phyloP scores from a whole-genome alignment of 23 tunicate species.

The Phallusia fumigata region DNA sequence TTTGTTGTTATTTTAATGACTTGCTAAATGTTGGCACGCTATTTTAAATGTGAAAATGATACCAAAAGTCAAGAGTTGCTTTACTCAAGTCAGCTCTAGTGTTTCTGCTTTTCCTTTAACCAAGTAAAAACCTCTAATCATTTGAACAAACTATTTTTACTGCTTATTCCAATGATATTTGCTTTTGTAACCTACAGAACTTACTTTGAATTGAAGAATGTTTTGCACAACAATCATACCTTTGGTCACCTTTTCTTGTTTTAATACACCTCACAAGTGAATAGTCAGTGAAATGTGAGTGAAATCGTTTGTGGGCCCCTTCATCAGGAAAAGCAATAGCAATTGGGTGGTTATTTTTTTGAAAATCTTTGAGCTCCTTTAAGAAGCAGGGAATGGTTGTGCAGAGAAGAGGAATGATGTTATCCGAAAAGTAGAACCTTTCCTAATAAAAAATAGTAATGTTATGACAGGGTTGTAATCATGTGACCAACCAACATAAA shows the following conservation, averaged over 20 bases:
- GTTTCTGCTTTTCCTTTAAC: too few species aligned
- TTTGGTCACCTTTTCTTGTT: constrained; percentile 22
- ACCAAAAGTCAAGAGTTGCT: too few species aligned
- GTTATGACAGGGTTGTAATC: too few species aligned
- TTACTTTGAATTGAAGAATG: not conserved
- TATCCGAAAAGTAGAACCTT: constrained; percentile 74
- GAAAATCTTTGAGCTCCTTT: constrained; percentile 15
- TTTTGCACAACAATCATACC: not conserved
- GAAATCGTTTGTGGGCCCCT: constrained; percentile 84
- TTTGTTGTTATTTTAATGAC: too few species aligned
- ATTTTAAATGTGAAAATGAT: too few species aligned
- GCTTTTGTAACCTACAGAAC: too few species aligned
- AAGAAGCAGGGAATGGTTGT: constrained; percentile 68
- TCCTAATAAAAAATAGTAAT: constrained; percentile 30
- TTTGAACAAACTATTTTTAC: too few species aligned
- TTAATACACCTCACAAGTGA: constrained; percentile 75
- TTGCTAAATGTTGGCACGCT: too few species aligned
- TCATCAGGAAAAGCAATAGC: constrained; percentile 88
- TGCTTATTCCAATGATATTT: too few species aligned
- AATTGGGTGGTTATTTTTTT: not conserved
- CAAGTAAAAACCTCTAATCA: too few species aligned
- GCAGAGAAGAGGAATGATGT: constrained; percentile 50
- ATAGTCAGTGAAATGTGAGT: constrained; percentile 33
- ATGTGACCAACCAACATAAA: too few species aligned
- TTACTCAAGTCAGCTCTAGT: too few species aligned